phyloP scores from a whole-genome alignment of 2,797 vertebrate species.

The Knipowitschia caucasica region DNA sequence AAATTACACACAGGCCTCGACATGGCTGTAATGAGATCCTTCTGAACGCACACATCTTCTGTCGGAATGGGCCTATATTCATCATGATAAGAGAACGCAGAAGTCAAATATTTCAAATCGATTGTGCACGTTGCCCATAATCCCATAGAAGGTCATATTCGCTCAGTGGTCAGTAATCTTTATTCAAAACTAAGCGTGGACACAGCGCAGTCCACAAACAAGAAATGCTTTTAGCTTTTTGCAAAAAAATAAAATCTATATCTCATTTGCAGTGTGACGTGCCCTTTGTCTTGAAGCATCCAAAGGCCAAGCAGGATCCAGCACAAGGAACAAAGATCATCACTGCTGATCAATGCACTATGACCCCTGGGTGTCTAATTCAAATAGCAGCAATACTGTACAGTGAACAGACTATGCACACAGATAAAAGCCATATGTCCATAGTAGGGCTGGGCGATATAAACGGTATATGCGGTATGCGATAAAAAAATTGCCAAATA shows the following conservation, averaged over 20 bases:
- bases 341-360: conserved; percentile 54
- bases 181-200: conserved; percentile 24
- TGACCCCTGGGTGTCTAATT: conserved; percentile 40
- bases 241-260: conserved; percentile 66
- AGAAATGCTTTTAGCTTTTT: conserved; percentile 49
- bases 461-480: too few relatives aligned
- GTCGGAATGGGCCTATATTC: conserved; percentile 30
- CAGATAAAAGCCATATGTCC: not conserved
- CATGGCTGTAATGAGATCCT: conserved; percentile 31
- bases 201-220: conserved; percentile 33
- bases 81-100: conserved; percentile 40
- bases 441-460: too few relatives aligned
- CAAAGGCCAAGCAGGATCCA: conserved; percentile 59
- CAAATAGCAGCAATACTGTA: conserved; percentile 14
- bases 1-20: conserved; percentile 40
- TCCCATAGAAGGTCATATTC: conserved; percentile 49
- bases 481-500: too few relatives aligned
- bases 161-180: conserved; percentile 35
- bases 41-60: conserved; percentile 25
- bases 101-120: conserved; percentile 43
- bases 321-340: conserved; percentile 49
- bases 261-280: conserved; percentile 60
- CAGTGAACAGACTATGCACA: conserved; percentile 16
- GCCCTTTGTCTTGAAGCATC: conserved; percentile 61
- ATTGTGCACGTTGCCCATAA: conserved; percentile 34